phyloP scores from a whole-genome alignment of 1,140 invertebrate genomes.

The Drosophila bifasciata region DNA sequence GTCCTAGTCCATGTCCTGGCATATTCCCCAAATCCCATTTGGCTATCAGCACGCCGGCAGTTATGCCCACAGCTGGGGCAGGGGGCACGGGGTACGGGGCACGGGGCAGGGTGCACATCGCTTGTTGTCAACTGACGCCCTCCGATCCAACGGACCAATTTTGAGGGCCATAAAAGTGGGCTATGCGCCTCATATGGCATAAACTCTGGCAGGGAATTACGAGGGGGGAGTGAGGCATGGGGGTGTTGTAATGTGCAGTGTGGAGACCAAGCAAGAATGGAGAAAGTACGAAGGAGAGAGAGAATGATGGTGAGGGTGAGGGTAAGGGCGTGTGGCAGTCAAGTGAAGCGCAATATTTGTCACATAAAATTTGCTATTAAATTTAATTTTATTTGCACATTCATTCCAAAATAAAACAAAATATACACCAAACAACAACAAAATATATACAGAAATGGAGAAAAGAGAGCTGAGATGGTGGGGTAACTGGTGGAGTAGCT shows the following conservation, averaged over 20 bases:
- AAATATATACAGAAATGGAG: slow-evolving; percentile 51
- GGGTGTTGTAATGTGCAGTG: too few species aligned
- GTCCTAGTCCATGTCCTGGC: slow-evolving; percentile 27
- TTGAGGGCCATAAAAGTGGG: slow-evolving; percentile 69
- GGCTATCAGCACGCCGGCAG: slow-evolving; percentile 66
- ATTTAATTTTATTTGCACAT: slow-evolving; percentile 81
- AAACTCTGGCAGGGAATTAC: neutral
- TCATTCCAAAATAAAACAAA: slow-evolving; percentile 70
- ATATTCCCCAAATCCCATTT: slow-evolving; percentile 76
- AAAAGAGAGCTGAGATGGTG: too few species aligned
- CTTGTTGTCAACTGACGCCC: slow-evolving; percentile 46
- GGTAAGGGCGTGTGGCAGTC: slow-evolving; percentile 2
- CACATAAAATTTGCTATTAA: slow-evolving; percentile 75
- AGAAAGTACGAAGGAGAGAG: too few species aligned
- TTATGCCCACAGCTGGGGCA: neutral
- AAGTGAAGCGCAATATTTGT: slow-evolving; percentile 72
- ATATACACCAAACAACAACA: slow-evolving; percentile 53
- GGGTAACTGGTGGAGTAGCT: too few species aligned
- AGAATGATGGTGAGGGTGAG: too few species aligned
- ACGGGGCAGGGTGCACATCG: slow-evolving; percentile 1
- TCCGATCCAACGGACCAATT: slow-evolving; percentile 37
- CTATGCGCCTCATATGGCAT: slow-evolving; percentile 7
- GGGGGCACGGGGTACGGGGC: too few species aligned
- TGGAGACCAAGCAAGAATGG: too few species aligned
- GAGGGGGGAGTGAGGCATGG: too few species aligned